A percentile compares a stretch with the other conserved stretches of the same genome.
Evolutionary conservation across 2,888 invertebrate species (phyloP).

Genomic region (Caenorhabditis imperialis): DNA sequence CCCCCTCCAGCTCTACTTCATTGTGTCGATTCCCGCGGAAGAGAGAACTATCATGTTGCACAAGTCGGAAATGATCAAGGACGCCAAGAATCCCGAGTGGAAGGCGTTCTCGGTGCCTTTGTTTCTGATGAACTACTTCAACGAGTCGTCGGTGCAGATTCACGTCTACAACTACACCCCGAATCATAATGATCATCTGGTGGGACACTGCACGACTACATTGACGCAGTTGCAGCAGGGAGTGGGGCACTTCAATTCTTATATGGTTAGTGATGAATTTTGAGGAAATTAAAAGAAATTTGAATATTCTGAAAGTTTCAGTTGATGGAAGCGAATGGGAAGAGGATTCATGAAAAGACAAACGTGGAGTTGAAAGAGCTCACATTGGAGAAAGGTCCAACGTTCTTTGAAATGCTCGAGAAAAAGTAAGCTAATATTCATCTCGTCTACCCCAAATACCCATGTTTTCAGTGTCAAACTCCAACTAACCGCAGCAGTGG

Average conservation of each 20-base stretch:
- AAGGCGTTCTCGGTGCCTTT: slow-evolving; percentile 66
- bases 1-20: slow-evolving; percentile 65
- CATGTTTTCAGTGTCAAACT: slow-evolving; percentile 78
- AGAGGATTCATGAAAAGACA: slow-evolving; percentile 62
- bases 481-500: slow-evolving; percentile 80
- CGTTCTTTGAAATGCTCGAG: slow-evolving; percentile 63
- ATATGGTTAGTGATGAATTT: slow-evolving; percentile 58
- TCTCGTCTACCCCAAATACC: not conserved
- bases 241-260: slow-evolving; percentile 63
- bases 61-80: slow-evolving; percentile 49
- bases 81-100: slow-evolving; percentile 65
- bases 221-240: slow-evolving; percentile 68
- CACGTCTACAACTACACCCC: slow-evolving; percentile 67
- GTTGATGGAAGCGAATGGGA: slow-evolving; percentile 59
- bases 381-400: slow-evolving; percentile 55
- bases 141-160: slow-evolving; percentile 64
- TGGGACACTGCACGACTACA: slow-evolving; percentile 67
- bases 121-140: slow-evolving; percentile 63
- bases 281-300: not conserved
- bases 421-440: slow-evolving; percentile 51
- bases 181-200: slow-evolving; percentile 63
- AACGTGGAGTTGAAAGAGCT: slow-evolving; percentile 63
- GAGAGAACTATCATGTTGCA: slow-evolving; percentile 48
- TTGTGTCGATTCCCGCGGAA: slow-evolving; percentile 39
- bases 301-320: slow-evolving; percentile 40